Conservation (phyloP, 2,113 vertebrate genomes). For the Chelonoidis abingdonii region DNA sequence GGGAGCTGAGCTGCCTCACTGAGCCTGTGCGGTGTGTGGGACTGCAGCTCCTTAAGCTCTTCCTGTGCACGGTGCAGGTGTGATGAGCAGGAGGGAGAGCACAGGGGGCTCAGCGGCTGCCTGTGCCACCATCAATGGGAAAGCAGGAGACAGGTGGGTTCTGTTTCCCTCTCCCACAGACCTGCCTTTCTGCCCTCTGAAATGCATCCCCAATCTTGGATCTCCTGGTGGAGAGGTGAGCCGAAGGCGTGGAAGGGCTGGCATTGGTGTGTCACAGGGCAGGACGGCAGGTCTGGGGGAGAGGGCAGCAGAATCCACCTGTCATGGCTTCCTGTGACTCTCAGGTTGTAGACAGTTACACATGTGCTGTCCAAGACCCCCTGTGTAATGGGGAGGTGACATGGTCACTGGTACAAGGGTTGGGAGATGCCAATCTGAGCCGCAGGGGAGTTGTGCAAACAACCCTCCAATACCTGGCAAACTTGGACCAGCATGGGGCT, state of each 20-base stretch:
- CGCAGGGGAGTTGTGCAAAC: neutral
- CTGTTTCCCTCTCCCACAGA: no score
- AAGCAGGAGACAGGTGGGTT: no score
- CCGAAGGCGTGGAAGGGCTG: neutral
- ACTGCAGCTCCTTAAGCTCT: no score
- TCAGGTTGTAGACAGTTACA: neutral
- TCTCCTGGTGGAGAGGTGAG: neutral
- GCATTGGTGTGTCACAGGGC: neutral
- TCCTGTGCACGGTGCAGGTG: neutral
- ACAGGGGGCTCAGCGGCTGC: no score
- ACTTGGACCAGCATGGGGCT: no score
- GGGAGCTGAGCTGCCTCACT: no score
- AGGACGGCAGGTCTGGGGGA: neutral
- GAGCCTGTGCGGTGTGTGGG: no score
- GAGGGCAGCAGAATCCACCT: neutral
- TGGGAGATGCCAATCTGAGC: constrained; percentile 13
- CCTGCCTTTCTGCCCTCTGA: no score
- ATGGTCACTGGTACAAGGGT: neutral
- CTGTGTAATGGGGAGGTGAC: neutral
- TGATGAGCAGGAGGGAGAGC: neutral
- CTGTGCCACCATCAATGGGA: no score
- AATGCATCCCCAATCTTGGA: no score
- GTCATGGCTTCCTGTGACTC: neutral
- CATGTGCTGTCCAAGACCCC: accelerated
- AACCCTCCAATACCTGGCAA: no score